Percentiles rank a stretch among this genome's conserved stretches.
Conservation (phyloP, 1,140 invertebrate species). For the Microplitis demolitor region DNA sequence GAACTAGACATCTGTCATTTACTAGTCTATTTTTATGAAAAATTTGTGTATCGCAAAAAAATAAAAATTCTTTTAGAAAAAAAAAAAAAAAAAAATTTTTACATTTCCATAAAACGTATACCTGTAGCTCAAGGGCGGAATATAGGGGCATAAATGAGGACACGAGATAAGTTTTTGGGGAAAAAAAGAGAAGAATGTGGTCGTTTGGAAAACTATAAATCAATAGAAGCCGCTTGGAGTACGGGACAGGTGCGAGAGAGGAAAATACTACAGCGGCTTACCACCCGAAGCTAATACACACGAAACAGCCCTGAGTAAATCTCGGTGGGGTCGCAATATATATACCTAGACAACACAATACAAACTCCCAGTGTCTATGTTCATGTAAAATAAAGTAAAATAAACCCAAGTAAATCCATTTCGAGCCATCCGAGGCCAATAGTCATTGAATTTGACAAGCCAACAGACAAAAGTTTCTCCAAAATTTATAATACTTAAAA, state of each 20-base stretch:
- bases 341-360: not conserved
- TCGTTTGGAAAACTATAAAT: conserved; percentile 28
- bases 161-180: not conserved
- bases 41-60: not conserved
- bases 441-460: too few relatives aligned
- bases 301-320: not conserved
- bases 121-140: not conserved
- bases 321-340: not conserved
- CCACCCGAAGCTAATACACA: conserved; percentile 8
- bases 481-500: not conserved
- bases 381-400: too few relatives aligned
- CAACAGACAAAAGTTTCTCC: not conserved
- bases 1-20: not conserved
- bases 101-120: not conserved
- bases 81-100: too few relatives aligned
- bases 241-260: conserved; percentile 14
- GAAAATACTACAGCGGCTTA: not conserved
- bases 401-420: too few relatives aligned
- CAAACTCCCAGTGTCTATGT: too few relatives aligned
- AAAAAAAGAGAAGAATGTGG: conserved; percentile 9
- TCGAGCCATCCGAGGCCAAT: too few relatives aligned
- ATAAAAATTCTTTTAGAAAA: too few relatives aligned
- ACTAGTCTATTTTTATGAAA: not conserved
- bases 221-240: conserved; percentile 20
- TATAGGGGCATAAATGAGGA: not conserved